Conservation (phyloP, 1,140 invertebrate genomes). For the Lasioglossum baleicum region DNA sequence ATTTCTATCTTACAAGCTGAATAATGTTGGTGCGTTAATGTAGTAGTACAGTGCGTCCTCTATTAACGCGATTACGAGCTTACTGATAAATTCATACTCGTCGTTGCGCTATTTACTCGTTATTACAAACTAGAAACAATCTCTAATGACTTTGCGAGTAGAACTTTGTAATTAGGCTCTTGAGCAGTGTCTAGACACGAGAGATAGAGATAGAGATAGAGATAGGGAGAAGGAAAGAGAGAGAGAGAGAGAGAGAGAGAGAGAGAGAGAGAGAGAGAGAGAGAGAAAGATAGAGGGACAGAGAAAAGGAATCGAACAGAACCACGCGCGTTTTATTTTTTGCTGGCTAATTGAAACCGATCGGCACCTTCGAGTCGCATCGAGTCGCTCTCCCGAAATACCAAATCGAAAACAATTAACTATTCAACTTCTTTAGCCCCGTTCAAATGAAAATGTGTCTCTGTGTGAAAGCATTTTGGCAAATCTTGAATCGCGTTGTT, state of each 20-base stretch:
- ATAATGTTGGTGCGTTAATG: slow-evolving; percentile 61
- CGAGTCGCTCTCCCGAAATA: neutral
- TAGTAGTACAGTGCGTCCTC: slow-evolving; percentile 52
- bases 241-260: too few species aligned
- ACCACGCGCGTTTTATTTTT: slow-evolving; percentile 26
- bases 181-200: slow-evolving; percentile 70
- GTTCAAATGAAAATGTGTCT: too few species aligned
- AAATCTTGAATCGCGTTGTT: too few species aligned
- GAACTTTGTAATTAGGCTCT: slow-evolving; percentile 75
- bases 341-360: slow-evolving; percentile 24
- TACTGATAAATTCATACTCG: slow-evolving; percentile 37
- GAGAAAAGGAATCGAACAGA: slow-evolving; percentile 42
- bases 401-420: neutral
- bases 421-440: too few species aligned
- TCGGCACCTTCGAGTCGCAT: slow-evolving; percentile 29
- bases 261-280: neutral
- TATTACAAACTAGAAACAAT: slow-evolving; percentile 78
- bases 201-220: neutral
- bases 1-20: slow-evolving; percentile 74
- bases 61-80: slow-evolving; percentile 55
- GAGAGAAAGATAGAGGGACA: neutral
- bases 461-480: too few species aligned
- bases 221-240: too few species aligned
- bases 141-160: slow-evolving; percentile 79
- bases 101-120: slow-evolving; percentile 64